These are phyloP conservation scores for Vimba vimba DNA, from an alignment of 2,113 vertebrate genomes.

Conservation along the genomic window DNA sequence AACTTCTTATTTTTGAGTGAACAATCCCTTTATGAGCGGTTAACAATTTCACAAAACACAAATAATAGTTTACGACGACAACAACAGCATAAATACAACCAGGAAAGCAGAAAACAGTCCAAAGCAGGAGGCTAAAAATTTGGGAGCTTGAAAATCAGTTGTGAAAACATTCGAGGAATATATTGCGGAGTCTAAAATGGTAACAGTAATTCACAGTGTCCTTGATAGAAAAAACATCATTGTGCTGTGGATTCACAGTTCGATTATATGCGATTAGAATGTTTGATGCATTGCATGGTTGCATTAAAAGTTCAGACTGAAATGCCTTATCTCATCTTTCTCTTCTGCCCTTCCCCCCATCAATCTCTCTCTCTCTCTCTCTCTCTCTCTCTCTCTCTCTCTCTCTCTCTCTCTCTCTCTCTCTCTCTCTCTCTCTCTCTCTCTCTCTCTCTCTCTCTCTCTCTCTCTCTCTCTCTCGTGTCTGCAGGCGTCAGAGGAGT, in stretches of 20 bases:
- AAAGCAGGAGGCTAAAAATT: no score
- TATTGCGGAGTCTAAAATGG: neutral
- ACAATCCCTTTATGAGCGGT: neutral
- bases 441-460: no score
- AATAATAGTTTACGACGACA: neutral
- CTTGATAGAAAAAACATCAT: no score
- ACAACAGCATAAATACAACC: neutral
- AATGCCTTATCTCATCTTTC: neutral
- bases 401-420: neutral
- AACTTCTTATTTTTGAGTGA: neutral
- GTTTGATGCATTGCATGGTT: neutral
- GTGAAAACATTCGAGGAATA: neutral
- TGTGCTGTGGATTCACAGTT: neutral
- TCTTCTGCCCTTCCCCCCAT: neutral
- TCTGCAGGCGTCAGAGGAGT: slow-evolving; percentile 90
- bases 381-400: neutral
- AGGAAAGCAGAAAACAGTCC: neutral
- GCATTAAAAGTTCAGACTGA: neutral
- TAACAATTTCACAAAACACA: neutral
- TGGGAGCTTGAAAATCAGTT: neutral
- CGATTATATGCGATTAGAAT: neutral
- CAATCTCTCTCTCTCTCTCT: neutral
- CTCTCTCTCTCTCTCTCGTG: neutral
- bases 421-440: neutral
- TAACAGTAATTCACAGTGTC: neutral